Base-by-base conservation (phyloP, 2,888 invertebrate species). In the Eupithecia tripunctaria region DNA sequence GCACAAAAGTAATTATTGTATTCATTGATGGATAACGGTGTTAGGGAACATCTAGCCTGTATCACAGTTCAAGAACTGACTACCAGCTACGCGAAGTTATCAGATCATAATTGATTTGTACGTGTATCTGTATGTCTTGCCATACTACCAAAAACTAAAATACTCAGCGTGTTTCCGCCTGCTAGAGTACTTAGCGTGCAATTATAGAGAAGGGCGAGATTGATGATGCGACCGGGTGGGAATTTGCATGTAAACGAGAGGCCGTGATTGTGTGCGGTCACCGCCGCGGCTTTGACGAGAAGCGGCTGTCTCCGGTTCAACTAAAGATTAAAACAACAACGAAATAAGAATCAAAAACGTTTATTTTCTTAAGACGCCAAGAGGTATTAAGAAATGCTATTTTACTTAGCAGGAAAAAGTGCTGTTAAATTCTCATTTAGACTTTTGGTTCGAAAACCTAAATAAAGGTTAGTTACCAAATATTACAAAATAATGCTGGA, bases 221-320 rank as follows among this genome's bases (percentile, higher is more conserved):
- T 70, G 71, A 67, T 71, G 72, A 69, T 70, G 68, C 63, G 69
- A 65, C 65, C 71, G 75, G 76, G 70, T 65, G 75, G 64, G 68
- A 80, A 91, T 91, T 90, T 88, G 87, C 90, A 91, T 89, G 83
- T 85, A 88, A 88, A 91, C 85, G 87, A 89, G 84, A 77, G 74
- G 66, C 81, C 79, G 78, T 88, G 85, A 89, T 89, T 85, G 84
- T 77, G 81, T 86, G 85, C 82, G 60, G 51, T 36, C 25, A 41
- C 43, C 71, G 78, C 82, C 81, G 69, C 80, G 76, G 56, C 63
- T 60, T 59, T 47, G 36, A 72, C 51, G 38, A 8, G 12, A 47
- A 65, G 60, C 68, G 66, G 12, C 60, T 60, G 29, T 60, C 18
- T 60, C 18, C 29, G 12, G 12, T 56, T 51, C 25, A 56, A 25